Percentiles rank a stretch among this genome's conserved stretches.
Evolutionary conservation across 2,888 invertebrate species (phyloP).

Genomic region (Hirudinaria manillensis): DNA sequence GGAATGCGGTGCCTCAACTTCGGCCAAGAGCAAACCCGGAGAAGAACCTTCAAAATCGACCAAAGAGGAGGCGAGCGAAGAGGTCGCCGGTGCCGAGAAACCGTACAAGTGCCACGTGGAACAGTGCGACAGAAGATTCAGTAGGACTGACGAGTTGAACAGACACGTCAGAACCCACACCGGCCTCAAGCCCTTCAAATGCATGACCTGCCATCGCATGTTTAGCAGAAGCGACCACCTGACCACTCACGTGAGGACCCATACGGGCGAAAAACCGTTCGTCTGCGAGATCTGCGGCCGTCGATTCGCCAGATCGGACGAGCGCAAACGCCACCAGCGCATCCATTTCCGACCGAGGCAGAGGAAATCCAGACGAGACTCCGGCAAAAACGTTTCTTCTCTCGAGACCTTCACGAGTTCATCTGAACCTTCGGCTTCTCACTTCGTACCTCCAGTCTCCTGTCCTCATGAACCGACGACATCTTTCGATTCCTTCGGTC

Average conservation of each 20-base stretch:
- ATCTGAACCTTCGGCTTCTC: not conserved
- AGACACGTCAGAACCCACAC: constrained; percentile 21
- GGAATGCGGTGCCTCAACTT: not conserved
- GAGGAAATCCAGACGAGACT: constrained; percentile 7
- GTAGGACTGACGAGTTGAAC: constrained; percentile 12
- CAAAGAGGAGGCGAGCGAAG: not conserved
- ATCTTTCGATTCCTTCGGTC: too few relatives aligned
- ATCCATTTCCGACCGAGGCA: constrained; percentile 31
- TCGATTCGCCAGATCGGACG: constrained; percentile 30
- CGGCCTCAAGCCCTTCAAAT: constrained; percentile 21
- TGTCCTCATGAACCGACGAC: too few relatives aligned
- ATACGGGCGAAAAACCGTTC: constrained; percentile 34
- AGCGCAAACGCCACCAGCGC: constrained; percentile 28
- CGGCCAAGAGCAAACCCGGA: not conserved
- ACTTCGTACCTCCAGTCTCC: too few relatives aligned
- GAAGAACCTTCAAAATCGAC: not conserved
- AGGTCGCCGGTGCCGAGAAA: not conserved
- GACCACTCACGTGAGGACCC: constrained; percentile 31
- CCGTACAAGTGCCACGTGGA: constrained; percentile 14
- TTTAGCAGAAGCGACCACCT: constrained; percentile 34
- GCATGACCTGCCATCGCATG: constrained; percentile 22
- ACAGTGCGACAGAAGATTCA: constrained; percentile 14
- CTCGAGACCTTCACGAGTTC: not conserved
- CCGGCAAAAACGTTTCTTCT: not conserved
- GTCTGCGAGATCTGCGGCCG: constrained; percentile 31